phyloP scores from a whole-genome alignment of 2,888 invertebrate genomes.

The Andrena bicolor region DNA sequence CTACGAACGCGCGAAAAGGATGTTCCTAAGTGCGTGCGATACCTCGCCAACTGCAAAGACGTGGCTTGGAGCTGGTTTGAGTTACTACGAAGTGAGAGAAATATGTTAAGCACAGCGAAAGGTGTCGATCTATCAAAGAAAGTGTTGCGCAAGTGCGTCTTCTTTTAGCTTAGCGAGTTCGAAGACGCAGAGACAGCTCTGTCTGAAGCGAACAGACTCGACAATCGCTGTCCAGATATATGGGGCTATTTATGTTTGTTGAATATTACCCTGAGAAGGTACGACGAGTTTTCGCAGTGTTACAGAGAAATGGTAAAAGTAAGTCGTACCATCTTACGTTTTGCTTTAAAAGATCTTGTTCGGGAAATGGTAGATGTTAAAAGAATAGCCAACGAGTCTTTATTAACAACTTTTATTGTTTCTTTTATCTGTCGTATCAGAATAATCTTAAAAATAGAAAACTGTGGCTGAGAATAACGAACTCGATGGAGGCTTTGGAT shows the following conservation, averaged over 20 bases:
- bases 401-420: constrained; percentile 72
- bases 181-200: constrained; percentile 74
- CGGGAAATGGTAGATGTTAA: background rate
- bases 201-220: constrained; percentile 76
- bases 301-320: constrained; percentile 73
- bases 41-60: constrained; percentile 69
- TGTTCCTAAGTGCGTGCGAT: constrained; percentile 72
- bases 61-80: constrained; percentile 77
- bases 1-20: constrained; percentile 67
- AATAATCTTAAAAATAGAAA: constrained; percentile 77
- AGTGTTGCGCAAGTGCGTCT: background rate
- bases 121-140: background rate
- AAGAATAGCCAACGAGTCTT: constrained; percentile 48
- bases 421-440: constrained; percentile 69
- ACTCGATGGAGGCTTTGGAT: constrained; percentile 72
- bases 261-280: constrained; percentile 72
- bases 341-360: background rate
- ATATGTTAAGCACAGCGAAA: background rate
- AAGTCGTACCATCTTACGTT: background rate
- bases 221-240: constrained; percentile 70
- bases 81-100: constrained; percentile 71
- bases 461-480: constrained; percentile 77
- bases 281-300: constrained; percentile 78
- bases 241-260: constrained; percentile 79
- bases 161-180: constrained; percentile 46